Evolutionary conservation across 2,113 vertebrate genomes (phyloP), one percentile per base, ranked within the genome.

Genomic region (Lycocorax pyrrhopterus): DNA sequence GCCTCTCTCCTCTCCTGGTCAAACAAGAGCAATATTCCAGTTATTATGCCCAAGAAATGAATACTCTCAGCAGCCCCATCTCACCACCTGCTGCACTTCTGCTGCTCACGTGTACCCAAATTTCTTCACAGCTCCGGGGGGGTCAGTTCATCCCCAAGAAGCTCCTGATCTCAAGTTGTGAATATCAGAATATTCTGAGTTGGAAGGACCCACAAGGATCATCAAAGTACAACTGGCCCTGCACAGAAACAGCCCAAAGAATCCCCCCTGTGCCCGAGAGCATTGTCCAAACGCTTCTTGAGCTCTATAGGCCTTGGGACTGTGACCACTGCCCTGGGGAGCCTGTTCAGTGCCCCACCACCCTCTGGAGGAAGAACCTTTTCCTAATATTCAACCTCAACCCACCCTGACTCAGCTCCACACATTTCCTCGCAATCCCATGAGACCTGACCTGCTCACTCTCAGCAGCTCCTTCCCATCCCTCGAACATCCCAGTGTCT

Each of bases 361-460:
- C 18, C 7, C 21, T 35, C 58, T 30, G 7, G 30, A 22, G 29
- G 23, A 29, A 41, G n/a, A 47, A 3, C n/a, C 11, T 66, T 53
- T 25, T 16, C 39, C 29, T 23, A 10, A 39, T 52, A 41, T 16
- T 56, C 55, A 23, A 1, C 23, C 33, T 30, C 10, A 47, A 3
- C 15, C 17, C 22, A 21, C 35, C 43, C 18, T 4, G 2, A 4
- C n/a, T 16, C 25, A 16, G 33, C 55, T 68, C 33, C 47, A 29
- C 27, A 29, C 62, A 1, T 16, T 46, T 32, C 73, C 64, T 30
- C 2, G 2, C 19, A 39, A 20, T 9, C 37, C 33, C 8, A 3
- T 0, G 1, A 33, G 49, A 10, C 9, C 1, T 15, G 6, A 3
- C 6, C n/a, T 22, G 75, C 30, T 14, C 15, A 0, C 10, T 2